phyloP scores from a whole-genome alignment of 2,888 invertebrate species.

The Ditylenchus weischeri region DNA sequence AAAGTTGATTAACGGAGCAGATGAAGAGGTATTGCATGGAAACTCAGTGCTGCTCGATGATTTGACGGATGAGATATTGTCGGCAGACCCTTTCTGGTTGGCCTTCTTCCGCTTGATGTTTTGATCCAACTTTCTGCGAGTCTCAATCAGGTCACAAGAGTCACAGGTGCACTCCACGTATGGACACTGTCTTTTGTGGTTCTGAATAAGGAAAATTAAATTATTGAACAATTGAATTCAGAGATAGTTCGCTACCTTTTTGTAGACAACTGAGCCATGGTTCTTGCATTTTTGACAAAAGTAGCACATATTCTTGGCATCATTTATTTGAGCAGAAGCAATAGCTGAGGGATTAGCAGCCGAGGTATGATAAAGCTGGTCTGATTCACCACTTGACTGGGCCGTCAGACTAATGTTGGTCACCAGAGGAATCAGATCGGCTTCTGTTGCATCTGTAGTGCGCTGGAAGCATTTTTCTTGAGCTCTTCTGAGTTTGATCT shows the following conservation, averaged over 20 bases:
- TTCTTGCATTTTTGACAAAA: constrained; percentile 58
- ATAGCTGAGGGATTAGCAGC: background rate
- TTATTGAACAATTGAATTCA: background rate
- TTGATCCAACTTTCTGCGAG: constrained; percentile 49
- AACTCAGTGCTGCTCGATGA: too few relatives aligned
- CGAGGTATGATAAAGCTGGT: background rate
- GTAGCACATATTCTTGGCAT: constrained; percentile 44
- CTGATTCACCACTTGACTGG: background rate
- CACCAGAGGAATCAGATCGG: constrained; percentile 44
- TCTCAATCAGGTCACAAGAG: constrained; percentile 53
- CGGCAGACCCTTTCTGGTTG: background rate
- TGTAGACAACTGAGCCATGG: constrained; percentile 53
- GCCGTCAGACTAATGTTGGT: background rate
- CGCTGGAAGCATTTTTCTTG: constrained; percentile 55
- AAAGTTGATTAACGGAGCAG: too few relatives aligned
- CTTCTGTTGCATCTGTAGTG: constrained; percentile 44
- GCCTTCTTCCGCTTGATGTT: constrained; percentile 45
- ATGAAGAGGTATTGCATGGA: too few relatives aligned
- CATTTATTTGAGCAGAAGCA: constrained; percentile 1
- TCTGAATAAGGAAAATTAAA: constrained; percentile 28
- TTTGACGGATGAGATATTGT: too few relatives aligned
- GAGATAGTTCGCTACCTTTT: constrained; percentile 38
- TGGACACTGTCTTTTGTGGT: constrained; percentile 52
- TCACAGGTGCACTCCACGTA: constrained; percentile 48
- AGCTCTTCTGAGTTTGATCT: constrained; percentile 53